Percentiles rank a stretch among this genome's conserved stretches.
phyloP scores from a whole-genome alignment of 1,140 invertebrate genomes.

The Oppia nitens region DNA sequence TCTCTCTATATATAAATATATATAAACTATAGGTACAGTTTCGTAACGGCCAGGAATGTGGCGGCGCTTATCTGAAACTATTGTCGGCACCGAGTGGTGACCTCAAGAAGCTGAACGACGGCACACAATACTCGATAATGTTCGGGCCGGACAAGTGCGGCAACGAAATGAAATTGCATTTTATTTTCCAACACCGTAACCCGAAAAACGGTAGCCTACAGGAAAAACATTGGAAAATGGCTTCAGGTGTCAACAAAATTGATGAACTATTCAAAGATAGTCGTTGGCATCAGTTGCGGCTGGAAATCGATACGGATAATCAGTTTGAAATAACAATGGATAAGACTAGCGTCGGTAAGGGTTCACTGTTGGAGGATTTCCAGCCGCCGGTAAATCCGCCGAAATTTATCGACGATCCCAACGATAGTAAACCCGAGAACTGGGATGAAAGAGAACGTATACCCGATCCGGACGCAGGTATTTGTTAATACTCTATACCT shows the following conservation, averaged over 20 bases:
- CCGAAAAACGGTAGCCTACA: slow-evolving; percentile 71
- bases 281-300: slow-evolving; percentile 80
- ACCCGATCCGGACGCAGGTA: slow-evolving; percentile 16
- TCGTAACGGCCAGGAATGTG: slow-evolving; percentile 94
- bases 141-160: slow-evolving; percentile 99
- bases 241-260: slow-evolving; percentile 38
- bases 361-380: slow-evolving; percentile 73
- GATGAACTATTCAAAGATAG: slow-evolving; percentile 74
- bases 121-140: slow-evolving; percentile 95
- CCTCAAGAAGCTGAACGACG: slow-evolving; percentile 70
- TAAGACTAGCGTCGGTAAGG: slow-evolving; percentile 60
- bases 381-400: slow-evolving; percentile 85
- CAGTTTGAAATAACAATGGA: slow-evolving; percentile 42
- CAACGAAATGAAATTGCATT: slow-evolving; percentile 86
- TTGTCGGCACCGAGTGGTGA: slow-evolving; percentile 47
- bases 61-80: slow-evolving; percentile 92
- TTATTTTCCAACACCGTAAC: slow-evolving; percentile 92
- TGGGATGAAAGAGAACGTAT: slow-evolving; percentile 92
- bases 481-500: slow-evolving; percentile 1
- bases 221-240: slow-evolving; percentile 51
- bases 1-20: too few relatives aligned
- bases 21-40: slow-evolving; percentile 32
- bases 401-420: slow-evolving; percentile 82
- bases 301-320: slow-evolving; percentile 77
- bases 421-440: slow-evolving; percentile 71